phyloP scores from a whole-genome alignment of 2,113 vertebrate species.

The Nothocercus julius region DNA sequence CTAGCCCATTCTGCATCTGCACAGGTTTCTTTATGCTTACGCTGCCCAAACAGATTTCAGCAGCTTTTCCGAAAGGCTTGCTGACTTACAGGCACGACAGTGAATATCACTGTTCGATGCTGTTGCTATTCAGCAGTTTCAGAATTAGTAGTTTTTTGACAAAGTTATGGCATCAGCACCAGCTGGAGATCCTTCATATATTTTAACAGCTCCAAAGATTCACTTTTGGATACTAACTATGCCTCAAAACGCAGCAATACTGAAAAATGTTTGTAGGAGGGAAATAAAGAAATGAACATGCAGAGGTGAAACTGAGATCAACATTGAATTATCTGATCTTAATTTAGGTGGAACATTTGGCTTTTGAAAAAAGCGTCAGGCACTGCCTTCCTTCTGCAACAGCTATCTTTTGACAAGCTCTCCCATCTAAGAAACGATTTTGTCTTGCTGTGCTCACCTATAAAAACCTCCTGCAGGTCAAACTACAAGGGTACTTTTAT shows the following conservation, averaged over 20 bases:
- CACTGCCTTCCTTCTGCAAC: background rate
- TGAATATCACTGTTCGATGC: background rate
- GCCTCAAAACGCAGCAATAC: background rate
- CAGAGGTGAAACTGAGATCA: background rate
- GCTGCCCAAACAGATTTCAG: background rate
- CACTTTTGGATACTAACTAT: background rate
- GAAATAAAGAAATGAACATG: background rate
- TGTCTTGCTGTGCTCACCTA: background rate
- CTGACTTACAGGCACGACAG: accelerated
- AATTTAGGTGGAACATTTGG: background rate
- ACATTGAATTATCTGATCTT: background rate
- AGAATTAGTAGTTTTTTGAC: background rate
- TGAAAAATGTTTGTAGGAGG: background rate
- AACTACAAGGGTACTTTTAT: background rate
- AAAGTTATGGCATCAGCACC: background rate
- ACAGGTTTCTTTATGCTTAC: accelerated
- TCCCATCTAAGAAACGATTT: background rate
- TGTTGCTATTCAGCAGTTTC: background rate
- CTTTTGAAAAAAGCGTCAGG: background rate
- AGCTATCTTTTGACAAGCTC: background rate
- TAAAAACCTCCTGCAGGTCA: background rate
- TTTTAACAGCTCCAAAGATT: background rate
- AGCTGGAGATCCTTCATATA: background rate
- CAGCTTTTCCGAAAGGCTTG: background rate
- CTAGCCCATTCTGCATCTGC: background rate